Base-by-base conservation (phyloP, 2,113 vertebrate genomes). In the Odontesthes bonariensis region DNA sequence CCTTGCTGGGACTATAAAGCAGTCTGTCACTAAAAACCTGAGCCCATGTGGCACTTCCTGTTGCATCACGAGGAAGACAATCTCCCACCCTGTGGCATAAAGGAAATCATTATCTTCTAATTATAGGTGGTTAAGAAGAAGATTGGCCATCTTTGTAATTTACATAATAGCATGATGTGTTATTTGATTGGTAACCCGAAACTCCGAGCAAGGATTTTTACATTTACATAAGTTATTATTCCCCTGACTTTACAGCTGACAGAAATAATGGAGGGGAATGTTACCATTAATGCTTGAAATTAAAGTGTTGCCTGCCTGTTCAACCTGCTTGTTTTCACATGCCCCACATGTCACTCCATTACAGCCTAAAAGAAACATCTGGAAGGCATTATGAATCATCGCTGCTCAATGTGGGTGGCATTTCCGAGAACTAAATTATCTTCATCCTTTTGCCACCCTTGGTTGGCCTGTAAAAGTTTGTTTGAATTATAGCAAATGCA, bases 31-130 rank as follows among this genome's bases (percentile, higher is more conserved):
- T 66, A 27, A 59, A 63, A 59, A 9, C 42, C 20, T 16, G 52
- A 52, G 23, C 47, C 67, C 12, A 40, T 58, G 55, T 65, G 56
- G 33, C 62, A 79, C 71, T 83, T 84, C 80, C 77, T 77, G 61
- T 82, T 14, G n/a, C 65, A 56, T 67, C 67, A 68, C 0, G 8
- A 67, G 84, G 63, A 77, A 60, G 75, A 75, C n/a, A 49, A 54
- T 59, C 74, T 70, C 53, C 80, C 5, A 14, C 70, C 75, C 54
- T 63, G 75, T 20, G 31, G 75, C 71, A 83, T 57, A 88, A 84
- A 89, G 90, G 85, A 85, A 87, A 68, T 85, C 44, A 83, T 89
- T 86, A 87, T 73, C 76, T 74, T 60, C 27, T 86, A 88, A 90
- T 91, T 88, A 88, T 65, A 69, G 63, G 54, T 63, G 77, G 65